phyloP scores from a whole-genome alignment of 2,888 invertebrate species.

The Antitype chi region DNA sequence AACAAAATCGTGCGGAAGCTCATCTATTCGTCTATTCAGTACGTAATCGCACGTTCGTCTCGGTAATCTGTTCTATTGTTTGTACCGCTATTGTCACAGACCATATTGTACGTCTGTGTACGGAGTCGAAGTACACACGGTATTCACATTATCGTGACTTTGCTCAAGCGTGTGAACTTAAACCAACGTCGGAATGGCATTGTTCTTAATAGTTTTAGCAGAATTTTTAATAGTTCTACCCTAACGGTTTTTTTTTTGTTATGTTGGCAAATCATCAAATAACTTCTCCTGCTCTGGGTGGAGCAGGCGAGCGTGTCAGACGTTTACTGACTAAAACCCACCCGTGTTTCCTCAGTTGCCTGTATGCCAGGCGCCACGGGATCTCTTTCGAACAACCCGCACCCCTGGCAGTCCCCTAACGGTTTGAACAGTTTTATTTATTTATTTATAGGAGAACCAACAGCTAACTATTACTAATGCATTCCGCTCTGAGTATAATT shows the following conservation, averaged over 20 bases:
- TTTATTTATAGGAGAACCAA: too few species aligned
- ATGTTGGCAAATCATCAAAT: too few species aligned
- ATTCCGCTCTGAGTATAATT: conserved; percentile 4
- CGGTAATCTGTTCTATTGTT: conserved; percentile 82
- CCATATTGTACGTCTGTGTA: conserved; percentile 71
- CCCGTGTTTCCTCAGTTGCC: too few species aligned
- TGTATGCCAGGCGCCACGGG: too few species aligned
- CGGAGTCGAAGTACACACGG: conserved; percentile 50
- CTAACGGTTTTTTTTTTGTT: too few species aligned
- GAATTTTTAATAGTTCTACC: conserved; percentile 22
- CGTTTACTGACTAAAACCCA: too few species aligned
- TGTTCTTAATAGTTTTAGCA: conserved; percentile 33
- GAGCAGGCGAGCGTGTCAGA: too few species aligned
- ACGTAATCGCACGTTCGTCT: conserved; percentile 71
- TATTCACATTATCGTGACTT: conserved; percentile 52
- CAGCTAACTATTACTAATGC: not conserved
- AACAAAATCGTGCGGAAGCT: conserved; percentile 65
- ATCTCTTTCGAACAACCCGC: too few species aligned
- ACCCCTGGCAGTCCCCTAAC: too few species aligned
- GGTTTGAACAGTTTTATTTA: not conserved
- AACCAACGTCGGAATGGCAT: conserved; percentile 34
- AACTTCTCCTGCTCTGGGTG: too few species aligned
- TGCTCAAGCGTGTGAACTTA: conserved; percentile 56
- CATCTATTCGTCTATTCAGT: conserved; percentile 70
- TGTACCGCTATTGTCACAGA: conserved; percentile 76